Conservation (phyloP, 2,113 vertebrate species). For the Forbesichthys papilliferus region DNA sequence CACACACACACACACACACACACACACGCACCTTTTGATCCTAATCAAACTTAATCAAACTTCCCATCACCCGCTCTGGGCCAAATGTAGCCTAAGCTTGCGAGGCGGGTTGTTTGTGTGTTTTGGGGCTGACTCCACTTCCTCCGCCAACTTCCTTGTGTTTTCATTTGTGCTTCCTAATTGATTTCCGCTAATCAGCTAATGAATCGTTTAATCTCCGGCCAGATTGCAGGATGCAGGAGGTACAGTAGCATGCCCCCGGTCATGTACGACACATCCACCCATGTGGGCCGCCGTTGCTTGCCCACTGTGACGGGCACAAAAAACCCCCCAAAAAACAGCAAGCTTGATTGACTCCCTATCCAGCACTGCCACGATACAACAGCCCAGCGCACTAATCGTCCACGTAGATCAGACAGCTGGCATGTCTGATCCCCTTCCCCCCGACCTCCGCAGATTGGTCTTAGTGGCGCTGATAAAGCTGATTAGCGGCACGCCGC, state of each 20-base stretch:
- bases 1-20: not conserved
- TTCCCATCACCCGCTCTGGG: not conserved
- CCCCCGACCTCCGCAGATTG: conserved; percentile 74
- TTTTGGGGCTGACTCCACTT: conserved; percentile 4
- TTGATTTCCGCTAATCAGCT: conserved; percentile 58
- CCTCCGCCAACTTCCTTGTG: conserved; percentile 34
- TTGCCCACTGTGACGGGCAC: not conserved
- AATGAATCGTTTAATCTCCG: conserved; percentile 51
- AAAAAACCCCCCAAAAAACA: not conserved
- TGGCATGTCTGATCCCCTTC: conserved; percentile 86
- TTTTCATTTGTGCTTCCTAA: conserved; percentile 48
- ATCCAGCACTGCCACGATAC: conserved; percentile 12
- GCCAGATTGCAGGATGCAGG: conserved; percentile 32
- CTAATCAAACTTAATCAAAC: conserved; percentile 6
- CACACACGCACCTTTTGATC: not conserved
- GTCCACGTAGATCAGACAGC: conserved; percentile 79
- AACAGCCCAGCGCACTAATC: conserved; percentile 12
- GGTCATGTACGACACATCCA: too few species aligned
- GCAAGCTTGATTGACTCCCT: too few species aligned
- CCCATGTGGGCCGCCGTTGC: too few species aligned
- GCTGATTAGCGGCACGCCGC: conserved; percentile 85
- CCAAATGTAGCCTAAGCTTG: conserved; percentile 24
- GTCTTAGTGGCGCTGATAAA: conserved; percentile 88
- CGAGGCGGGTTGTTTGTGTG: conserved; percentile 21
- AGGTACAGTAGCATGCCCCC: not conserved